Evolutionary conservation across 2,888 invertebrate genomes (phyloP), one percentile per base, ranked within the genome.

Genomic region (Tyria jacobaeae): DNA sequence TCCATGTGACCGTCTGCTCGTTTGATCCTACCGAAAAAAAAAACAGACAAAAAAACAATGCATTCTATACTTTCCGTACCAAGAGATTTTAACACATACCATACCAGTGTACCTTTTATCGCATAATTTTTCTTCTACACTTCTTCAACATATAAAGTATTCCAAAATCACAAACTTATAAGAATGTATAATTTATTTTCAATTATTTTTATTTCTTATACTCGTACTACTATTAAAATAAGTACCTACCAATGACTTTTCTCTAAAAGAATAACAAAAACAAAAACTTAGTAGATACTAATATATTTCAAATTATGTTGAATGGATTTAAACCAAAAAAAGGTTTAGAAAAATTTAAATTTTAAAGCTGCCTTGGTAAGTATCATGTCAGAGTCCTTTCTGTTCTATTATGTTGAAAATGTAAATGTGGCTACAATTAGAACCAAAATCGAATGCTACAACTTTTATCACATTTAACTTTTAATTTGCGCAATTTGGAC

Each of bases 1-100:
- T 66, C 59, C 51, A 62, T 70, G 62, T 68, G 59, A 35, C 59
- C 55, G 52, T 35, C n/a, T n/a, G n/a, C n/a, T n/a, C n/a, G n/a
- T n/a, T n/a, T n/a, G n/a, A n/a, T n/a, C n/a, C n/a, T n/a, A n/a
- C n/a, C n/a, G n/a, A n/a, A n/a, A n/a, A n/a, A n/a, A n/a, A n/a
- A n/a, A n/a, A n/a, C n/a, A n/a, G n/a, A n/a, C n/a, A n/a, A n/a
- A n/a, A n/a, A n/a, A n/a, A n/a, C n/a, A n/a, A n/a, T n/a, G n/a
- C n/a, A n/a, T n/a, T n/a, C n/a, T n/a, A n/a, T n/a, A n/a, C n/a
- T n/a, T n/a, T n/a, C n/a, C n/a, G n/a, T n/a, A n/a, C n/a, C n/a
- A n/a, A n/a, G n/a, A n/a, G n/a, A n/a, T n/a, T n/a, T n/a, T n/a
- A n/a, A n/a, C n/a, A n/a, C n/a, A n/a, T n/a, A n/a, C n/a, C n/a